Base-by-base conservation (phyloP, 1,140 invertebrate genomes). In the Drosophila asahinai region DNA sequence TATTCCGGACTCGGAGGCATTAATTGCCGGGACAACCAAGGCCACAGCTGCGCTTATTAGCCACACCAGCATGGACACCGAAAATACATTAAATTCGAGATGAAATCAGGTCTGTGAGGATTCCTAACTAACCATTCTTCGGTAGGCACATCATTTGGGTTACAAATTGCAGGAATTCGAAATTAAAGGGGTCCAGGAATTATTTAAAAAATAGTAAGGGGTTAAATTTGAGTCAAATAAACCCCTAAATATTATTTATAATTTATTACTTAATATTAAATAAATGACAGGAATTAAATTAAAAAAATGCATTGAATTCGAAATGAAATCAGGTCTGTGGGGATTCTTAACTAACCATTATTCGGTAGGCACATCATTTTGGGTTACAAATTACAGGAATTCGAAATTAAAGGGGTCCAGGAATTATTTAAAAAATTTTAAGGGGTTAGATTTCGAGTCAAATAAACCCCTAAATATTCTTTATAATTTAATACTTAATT, bases 21-120 rank as follows among this genome's bases (percentile, higher is more conserved):
- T 73, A 80, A 77, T 84, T 83, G 74, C 60, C 40, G 58, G 49
- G 40, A 45, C 27, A 52, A 52, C 49, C 7, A 8, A 54, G 33
- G 45, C 49, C 38, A 61, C 83, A 86, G 68, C 73, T 74, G 83
- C 54, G 49, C 58, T 63, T 72, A 76, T 81, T 81, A 80, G 64
- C 54, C 78, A 81, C 78, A 77, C 82, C 81, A 75, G 77, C 81
- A 84, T 77, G 38, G 64, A 45, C 54, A 59, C 30, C 42, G 9
- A n/a, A 27, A 61, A 47, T 27, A 17, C 64, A 48, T 38, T 67
- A 38, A 27, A 40, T 9, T 25, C 14, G 36, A 55, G 54, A 40
- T 55, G 54, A 40, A 55, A 55, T 55, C 54, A 11, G 4, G 52
- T 38, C 52, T 38, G 2, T 38, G 52, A 33, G 33, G 33, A 55